phyloP scores from a whole-genome alignment of 2,888 invertebrate genomes.

The Eupeodes latifasciatus region DNA sequence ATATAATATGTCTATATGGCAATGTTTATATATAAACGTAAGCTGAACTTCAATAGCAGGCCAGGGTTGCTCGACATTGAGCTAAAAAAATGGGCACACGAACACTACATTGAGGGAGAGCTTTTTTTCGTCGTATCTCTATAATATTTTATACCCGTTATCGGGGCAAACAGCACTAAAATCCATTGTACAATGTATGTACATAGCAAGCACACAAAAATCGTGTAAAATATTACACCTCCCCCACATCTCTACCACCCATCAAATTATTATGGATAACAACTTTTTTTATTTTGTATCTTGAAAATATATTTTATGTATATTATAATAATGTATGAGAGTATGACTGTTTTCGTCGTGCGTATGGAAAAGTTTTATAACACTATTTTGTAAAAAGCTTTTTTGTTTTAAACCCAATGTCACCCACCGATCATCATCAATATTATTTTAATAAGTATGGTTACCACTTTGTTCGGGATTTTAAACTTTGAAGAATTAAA shows the following conservation, averaged over 20 bases:
- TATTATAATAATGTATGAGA: neutral
- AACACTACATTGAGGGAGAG: constrained; percentile 72
- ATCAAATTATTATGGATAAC: constrained; percentile 26
- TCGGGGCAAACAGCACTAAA: constrained; percentile 40
- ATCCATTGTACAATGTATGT: neutral
- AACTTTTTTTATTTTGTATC: constrained; percentile 13
- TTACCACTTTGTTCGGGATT: neutral
- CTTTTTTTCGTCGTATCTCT: constrained; percentile 40
- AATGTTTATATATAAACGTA: constrained; percentile 53
- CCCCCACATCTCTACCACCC: constrained; percentile 31
- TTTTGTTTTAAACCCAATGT: constrained; percentile 7
- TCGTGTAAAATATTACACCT: constrained; percentile 64
- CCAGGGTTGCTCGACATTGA: constrained; percentile 77
- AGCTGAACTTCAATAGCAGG: constrained; percentile 77
- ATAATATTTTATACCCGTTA: constrained; percentile 60
- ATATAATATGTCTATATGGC: neutral
- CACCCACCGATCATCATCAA: neutral
- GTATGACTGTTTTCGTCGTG: constrained; percentile 27
- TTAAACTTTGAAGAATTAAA: too few species aligned
- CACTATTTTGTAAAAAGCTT: constrained; percentile 46
- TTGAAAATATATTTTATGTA: constrained; percentile 11
- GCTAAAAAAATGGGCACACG: constrained; percentile 75
- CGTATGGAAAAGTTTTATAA: constrained; percentile 21
- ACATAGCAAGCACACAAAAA: constrained; percentile 9
- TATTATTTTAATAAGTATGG: neutral